Conservation (phyloP, 2,888 invertebrate species). For the Loripinus fragilis region DNA sequence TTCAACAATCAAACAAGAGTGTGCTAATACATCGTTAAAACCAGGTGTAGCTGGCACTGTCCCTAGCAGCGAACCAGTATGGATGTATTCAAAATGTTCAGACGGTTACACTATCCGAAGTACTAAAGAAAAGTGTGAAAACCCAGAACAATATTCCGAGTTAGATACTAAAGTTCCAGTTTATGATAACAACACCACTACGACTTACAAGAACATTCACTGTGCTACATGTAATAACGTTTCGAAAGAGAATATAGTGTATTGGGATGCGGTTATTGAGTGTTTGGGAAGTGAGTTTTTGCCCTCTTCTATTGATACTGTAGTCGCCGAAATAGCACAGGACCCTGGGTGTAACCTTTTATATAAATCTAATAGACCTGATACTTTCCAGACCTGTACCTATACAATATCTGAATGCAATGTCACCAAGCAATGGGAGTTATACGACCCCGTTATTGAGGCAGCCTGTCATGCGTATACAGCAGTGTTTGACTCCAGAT, state of each 20-base stretch:
- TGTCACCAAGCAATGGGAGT: not conserved
- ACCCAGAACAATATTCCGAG: not conserved
- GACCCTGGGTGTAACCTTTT: not conserved
- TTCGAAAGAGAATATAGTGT: not conserved
- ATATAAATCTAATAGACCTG: not conserved
- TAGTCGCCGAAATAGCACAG: not conserved
- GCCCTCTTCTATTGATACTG: not conserved
- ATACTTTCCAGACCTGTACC: not conserved
- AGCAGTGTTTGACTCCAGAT: not conserved
- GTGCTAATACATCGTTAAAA: not conserved
- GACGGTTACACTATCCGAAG: not conserved
- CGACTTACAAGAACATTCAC: not conserved
- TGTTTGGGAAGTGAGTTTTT: not conserved
- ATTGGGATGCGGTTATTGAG: not conserved
- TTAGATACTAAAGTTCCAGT: not conserved
- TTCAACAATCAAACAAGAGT: not conserved
- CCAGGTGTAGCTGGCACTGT: not conserved
- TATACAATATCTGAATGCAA: not conserved
- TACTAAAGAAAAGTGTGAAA: not conserved
- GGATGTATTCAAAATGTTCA: not conserved
- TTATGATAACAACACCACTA: not conserved
- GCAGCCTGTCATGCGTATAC: conserved; percentile 18
- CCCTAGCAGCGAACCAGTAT: not conserved
- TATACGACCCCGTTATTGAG: not conserved
- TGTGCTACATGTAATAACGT: not conserved